These are phyloP conservation scores for Drosophila parabipectinata DNA, from an alignment of 1,140 invertebrate species.

Conservation along the genomic window DNA sequence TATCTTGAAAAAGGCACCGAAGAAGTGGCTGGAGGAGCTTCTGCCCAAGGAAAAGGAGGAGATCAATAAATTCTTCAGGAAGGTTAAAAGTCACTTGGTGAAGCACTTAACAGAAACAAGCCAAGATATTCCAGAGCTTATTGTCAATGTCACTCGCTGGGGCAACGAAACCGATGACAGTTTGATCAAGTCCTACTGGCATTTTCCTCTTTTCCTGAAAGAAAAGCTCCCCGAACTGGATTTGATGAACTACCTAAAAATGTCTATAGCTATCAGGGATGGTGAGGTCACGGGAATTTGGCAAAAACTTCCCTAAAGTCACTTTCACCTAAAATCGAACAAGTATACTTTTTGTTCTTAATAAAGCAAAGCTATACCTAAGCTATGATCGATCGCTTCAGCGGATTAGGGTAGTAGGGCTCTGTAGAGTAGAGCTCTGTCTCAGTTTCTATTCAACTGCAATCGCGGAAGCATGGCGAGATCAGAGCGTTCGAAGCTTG, in stretches of 20 bases:
- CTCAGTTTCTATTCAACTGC: slow-evolving; percentile 33
- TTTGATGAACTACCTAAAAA: slow-evolving; percentile 49
- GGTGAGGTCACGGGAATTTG: slow-evolving; percentile 33
- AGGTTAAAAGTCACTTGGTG: slow-evolving; percentile 19
- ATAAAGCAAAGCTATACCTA: slow-evolving; percentile 64
- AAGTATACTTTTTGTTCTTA: slow-evolving; percentile 30
- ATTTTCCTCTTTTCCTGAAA: slow-evolving; percentile 48
- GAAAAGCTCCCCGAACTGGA: slow-evolving; percentile 45
- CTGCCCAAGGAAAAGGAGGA: slow-evolving; percentile 54
- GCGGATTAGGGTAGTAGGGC: neutral
- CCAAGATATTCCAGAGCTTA: slow-evolving; percentile 19
- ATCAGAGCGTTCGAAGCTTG: slow-evolving; percentile 15
- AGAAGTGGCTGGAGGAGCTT: slow-evolving; percentile 36
- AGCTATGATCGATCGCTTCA: slow-evolving; percentile 5
- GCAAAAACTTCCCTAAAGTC: no score
- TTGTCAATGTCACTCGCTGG: slow-evolving; percentile 44
- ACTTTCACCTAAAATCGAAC: neutral
- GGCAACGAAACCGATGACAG: slow-evolving; percentile 25
- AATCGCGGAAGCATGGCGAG: slow-evolving; percentile 43
- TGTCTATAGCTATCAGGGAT: slow-evolving; percentile 33
- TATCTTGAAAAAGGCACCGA: slow-evolving; percentile 7
- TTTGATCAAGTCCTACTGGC: slow-evolving; percentile 36
- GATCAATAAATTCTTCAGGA: slow-evolving; percentile 47
- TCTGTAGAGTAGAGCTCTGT: neutral
- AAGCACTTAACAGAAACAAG: slow-evolving; percentile 40